phyloP scores from a whole-genome alignment of 2,797 vertebrate species.

The Artibeus jamaicensis region DNA sequence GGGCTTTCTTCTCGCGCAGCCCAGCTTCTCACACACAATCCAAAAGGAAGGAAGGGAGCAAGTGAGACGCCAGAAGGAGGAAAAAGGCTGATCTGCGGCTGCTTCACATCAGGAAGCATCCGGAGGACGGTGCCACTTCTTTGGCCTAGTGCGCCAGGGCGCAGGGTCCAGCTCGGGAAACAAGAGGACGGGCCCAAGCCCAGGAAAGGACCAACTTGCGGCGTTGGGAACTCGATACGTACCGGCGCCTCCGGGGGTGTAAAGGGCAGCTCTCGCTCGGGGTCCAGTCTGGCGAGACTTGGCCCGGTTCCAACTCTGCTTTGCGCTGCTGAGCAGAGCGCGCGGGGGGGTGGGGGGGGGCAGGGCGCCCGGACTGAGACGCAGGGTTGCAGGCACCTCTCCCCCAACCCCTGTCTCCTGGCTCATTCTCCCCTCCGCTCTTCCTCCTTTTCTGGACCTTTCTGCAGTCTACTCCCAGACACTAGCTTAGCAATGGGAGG shows the following conservation, averaged over 20 bases:
- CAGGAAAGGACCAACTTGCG: rapidly evolving
- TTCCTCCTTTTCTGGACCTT: background rate
- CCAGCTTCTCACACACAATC: background rate
- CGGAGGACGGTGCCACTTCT: rapidly evolving
- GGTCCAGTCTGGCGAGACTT: too few relatives aligned
- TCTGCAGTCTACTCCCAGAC: background rate
- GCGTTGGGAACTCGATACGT: rapidly evolving
- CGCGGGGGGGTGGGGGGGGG: too few relatives aligned
- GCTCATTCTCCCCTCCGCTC: rapidly evolving
- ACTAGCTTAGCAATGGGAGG: too few relatives aligned
- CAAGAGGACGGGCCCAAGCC: too few relatives aligned
- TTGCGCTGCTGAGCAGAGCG: rapidly evolving
- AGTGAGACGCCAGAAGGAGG: background rate
- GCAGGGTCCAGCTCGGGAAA: background rate
- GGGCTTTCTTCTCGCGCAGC: rapidly evolving
- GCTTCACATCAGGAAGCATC: background rate
- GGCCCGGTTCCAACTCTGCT: rapidly evolving
- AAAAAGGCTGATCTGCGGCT: background rate
- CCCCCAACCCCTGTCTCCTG: too few relatives aligned
- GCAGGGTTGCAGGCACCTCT: too few relatives aligned
- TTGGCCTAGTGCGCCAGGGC: too few relatives aligned
- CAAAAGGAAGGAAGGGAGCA: background rate
- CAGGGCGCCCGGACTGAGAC: too few relatives aligned
- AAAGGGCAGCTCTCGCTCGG: rapidly evolving
- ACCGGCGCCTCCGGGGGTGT: background rate